These are phyloP conservation scores for Candoia aspera DNA, from an alignment of 2,113 vertebrate genomes.

Conservation along the genomic window DNA sequence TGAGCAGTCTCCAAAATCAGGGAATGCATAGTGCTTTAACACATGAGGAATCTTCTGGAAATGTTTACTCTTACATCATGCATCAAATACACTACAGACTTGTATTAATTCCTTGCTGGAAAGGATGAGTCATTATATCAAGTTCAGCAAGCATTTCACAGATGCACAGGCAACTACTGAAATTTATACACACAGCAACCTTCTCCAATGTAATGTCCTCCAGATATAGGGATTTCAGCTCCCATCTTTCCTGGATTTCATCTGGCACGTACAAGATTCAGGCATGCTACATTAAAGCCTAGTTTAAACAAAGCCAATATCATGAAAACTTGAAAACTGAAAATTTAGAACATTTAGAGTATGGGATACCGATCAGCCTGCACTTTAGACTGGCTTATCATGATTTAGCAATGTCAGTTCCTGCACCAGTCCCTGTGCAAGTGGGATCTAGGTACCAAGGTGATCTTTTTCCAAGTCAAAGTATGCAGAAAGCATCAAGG, in stretches of 20 bases:
- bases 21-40: background rate
- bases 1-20: background rate
- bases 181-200: background rate
- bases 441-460: too few species aligned
- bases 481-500: background rate
- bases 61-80: constrained; percentile 6
- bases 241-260: background rate
- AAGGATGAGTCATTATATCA: background rate
- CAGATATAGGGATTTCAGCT: background rate
- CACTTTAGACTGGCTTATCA: background rate
- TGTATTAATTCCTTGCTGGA: background rate
- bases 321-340: background rate
- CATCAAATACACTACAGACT: background rate
- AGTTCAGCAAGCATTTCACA: background rate
- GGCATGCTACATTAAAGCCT: background rate
- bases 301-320: background rate
- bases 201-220: background rate
- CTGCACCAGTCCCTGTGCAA: background rate
- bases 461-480: background rate
- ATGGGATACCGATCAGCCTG: background rate
- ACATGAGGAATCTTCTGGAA: background rate
- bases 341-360: background rate
- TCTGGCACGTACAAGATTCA: background rate
- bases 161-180: background rate
- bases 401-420: background rate